A percentile compares a stretch with the other conserved stretches of the same genome.
phyloP scores from a whole-genome alignment of 2,113 vertebrate genomes.

The Xiphophorus hellerii region DNA sequence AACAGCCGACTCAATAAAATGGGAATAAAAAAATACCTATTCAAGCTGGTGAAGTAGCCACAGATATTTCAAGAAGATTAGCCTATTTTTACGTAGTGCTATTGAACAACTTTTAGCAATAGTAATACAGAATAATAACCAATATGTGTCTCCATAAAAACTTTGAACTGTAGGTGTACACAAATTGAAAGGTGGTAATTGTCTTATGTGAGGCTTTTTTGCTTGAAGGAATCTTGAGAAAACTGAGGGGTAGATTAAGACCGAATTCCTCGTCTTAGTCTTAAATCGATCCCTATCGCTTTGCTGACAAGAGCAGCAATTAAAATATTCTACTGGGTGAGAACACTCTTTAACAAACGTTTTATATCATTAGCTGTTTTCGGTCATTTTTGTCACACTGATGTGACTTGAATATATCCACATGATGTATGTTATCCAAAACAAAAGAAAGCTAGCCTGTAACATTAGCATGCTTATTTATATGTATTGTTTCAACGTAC shows the following conservation, averaged over 20 bases:
- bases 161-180: not conserved
- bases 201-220: not conserved
- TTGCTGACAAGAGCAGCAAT: too few species aligned
- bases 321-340: too few species aligned
- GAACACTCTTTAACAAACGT: too few species aligned
- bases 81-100: constrained; percentile 61
- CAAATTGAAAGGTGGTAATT: not conserved
- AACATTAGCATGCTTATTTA: too few species aligned
- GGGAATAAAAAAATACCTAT: constrained; percentile 36
- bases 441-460: too few species aligned
- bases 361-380: too few species aligned
- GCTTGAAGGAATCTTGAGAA: not conserved
- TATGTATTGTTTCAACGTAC: too few species aligned
- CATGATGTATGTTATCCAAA: too few species aligned
- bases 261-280: too few species aligned
- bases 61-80: constrained; percentile 54
- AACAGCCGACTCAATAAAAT: constrained; percentile 48
- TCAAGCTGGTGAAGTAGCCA: constrained; percentile 34
- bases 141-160: not conserved
- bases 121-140: constrained; percentile 39
- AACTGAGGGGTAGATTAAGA: not conserved
- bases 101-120: constrained; percentile 46
- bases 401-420: too few species aligned
- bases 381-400: too few species aligned
- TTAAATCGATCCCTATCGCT: too few species aligned